Percentiles rank a stretch among this genome's conserved stretches.
Conservation (phyloP, 2,113 vertebrate genomes). For the Takifugu bimaculatus region DNA sequence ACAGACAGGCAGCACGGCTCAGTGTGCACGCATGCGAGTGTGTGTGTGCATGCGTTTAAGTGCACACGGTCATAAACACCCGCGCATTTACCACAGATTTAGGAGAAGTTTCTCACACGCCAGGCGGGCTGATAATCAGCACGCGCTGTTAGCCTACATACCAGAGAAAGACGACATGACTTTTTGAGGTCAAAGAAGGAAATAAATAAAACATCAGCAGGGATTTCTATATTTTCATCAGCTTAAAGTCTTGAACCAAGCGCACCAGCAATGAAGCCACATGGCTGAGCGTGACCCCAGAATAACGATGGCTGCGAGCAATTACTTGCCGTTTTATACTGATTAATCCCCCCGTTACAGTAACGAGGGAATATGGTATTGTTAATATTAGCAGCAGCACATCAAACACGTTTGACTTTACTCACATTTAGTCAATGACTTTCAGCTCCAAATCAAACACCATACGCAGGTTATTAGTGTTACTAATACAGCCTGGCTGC, state of each 20-base stretch:
- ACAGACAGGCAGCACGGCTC: slow-evolving; percentile 54
- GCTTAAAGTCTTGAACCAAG: neutral
- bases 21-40: slow-evolving; percentile 46
- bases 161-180: slow-evolving; percentile 15
- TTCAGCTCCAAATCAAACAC: neutral
- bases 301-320: neutral
- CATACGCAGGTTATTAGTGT: neutral
- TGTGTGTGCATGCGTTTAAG: slow-evolving; percentile 20
- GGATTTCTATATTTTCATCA: slow-evolving; percentile 4
- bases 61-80: slow-evolving; percentile 39
- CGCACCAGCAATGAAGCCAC: too few relatives aligned
- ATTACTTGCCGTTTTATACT: neutral
- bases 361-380: neutral
- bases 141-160: slow-evolving; percentile 20
- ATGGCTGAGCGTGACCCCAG: too few relatives aligned
- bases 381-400: neutral
- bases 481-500: neutral
- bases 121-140: slow-evolving; percentile 7
- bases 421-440: neutral
- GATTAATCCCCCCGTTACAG: slow-evolving; percentile 2
- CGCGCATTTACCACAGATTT: slow-evolving; percentile 32
- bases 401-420: neutral
- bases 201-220: slow-evolving; percentile 9
- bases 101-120: slow-evolving; percentile 15
- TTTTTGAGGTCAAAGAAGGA: slow-evolving; percentile 19